Evolutionary conservation across 1,140 invertebrate species (phyloP).

Genomic region (Onthophagus taurus): DNA sequence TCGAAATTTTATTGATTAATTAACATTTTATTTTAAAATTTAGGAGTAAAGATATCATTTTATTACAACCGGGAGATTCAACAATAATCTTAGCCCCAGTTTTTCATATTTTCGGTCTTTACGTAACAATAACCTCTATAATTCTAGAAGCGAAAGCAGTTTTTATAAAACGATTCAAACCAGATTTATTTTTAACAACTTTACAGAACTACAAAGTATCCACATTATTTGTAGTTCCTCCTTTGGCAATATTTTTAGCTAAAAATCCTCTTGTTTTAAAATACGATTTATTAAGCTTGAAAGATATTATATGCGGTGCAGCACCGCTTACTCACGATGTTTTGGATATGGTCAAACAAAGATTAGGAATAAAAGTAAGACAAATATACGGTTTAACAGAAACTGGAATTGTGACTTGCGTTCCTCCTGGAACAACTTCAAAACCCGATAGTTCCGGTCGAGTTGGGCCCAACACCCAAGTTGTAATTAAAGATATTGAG

Average conservation of each 20-base stretch:
- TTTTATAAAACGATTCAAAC: constrained; percentile 45
- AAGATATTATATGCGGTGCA: constrained; percentile 37
- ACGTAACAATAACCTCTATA: constrained; percentile 15
- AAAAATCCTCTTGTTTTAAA: constrained; percentile 51
- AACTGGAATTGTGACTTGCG: background rate
- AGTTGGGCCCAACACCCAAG: constrained; percentile 43
- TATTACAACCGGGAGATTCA: constrained; percentile 2
- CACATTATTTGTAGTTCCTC: constrained; percentile 44
- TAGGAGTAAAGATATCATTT: constrained; percentile 14
- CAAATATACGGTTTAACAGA: constrained; percentile 1
- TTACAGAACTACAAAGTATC: constrained; percentile 46
- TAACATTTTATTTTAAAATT: background rate
- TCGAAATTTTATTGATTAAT: background rate
- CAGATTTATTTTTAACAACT: constrained; percentile 23
- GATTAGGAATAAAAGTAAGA: background rate
- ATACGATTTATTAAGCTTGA: constrained; percentile 41
- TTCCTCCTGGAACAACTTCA: background rate
- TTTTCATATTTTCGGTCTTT: constrained; percentile 27
- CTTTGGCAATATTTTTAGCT: constrained; percentile 52
- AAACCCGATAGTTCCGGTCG: constrained; percentile 10
- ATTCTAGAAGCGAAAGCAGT: constrained; percentile 20
- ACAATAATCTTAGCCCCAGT: constrained; percentile 23
- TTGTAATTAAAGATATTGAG: constrained; percentile 51
- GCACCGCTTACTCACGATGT: constrained; percentile 39
- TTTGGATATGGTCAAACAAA: constrained; percentile 31